Evolutionary conservation across 1,140 invertebrate species (phyloP), one percentile per base, ranked within the genome.

Genomic region (Drosophila seguyi): DNA sequence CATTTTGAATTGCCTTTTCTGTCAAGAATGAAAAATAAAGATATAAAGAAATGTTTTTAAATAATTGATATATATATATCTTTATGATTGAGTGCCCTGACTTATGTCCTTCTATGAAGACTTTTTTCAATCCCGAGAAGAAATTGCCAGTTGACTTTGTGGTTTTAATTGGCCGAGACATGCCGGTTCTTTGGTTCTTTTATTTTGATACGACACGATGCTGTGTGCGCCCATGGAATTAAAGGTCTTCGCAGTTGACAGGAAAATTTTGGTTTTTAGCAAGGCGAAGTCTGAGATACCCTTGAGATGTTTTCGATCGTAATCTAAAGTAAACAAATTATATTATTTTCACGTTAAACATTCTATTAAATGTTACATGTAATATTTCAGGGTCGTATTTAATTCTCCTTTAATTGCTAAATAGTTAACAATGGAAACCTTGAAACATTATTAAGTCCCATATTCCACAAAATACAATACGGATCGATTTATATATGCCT

Each of bases 171-270:
- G 48, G n/a, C 31, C 18, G 38, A 36, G 22, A 69, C 47, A 36
- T 38, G 47, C 10, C 34, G 18, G 27, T 20, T 48, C 42, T 55
- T 66, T 47, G 31, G 22, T 45, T 69, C 47, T 55, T 58, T 31
- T 38, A 55, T 55, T 53, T 58, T 34, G 10, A 53, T 53, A 53
- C 20, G 1, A 56, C 3, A 41, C 20, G 22, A 66, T 44, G 20
- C 31, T 71, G 39, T 39, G 38, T 31, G 38, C 62, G 48, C 39
- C 38, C 67, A 71, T 29, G 8, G 63, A 71, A 68, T 71, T 55
- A 71, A 71, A 71, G 67, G 63, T 71, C 67, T 69, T 57, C n/a
- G 67, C 41, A 71, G 27, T 50, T 71, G 68, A 38, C 16, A 31
- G 27, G 11, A 42, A 31, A 60, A n/a, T 62, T 39, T 11, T 41